Conservation (phyloP, 2,888 invertebrate species). For the Formica aserva region DNA sequence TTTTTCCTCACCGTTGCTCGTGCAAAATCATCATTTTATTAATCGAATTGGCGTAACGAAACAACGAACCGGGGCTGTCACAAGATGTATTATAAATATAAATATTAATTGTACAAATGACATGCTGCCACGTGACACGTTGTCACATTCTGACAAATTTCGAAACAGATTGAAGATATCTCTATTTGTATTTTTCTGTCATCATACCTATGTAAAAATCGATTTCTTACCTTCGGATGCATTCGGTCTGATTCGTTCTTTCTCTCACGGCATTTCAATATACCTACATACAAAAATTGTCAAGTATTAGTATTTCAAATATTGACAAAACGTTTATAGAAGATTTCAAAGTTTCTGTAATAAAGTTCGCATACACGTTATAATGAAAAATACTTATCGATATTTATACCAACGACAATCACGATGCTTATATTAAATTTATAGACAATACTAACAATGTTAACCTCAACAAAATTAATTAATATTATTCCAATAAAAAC, state of each 20-base stretch:
- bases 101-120: neutral
- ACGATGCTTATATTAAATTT: neutral
- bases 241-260: too few relatives aligned
- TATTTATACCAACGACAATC: neutral
- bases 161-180: slow-evolving; percentile 7
- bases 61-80: neutral
- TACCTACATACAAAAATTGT: slow-evolving; percentile 15
- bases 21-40: slow-evolving; percentile 50
- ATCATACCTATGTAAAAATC: neutral
- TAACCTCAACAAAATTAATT: slow-evolving; percentile 32
- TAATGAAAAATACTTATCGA: neutral
- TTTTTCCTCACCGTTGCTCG: slow-evolving; percentile 29
- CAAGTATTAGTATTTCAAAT: slow-evolving; percentile 46
- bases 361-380: neutral
- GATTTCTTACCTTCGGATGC: slow-evolving; percentile 17
- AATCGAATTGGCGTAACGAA: slow-evolving; percentile 44
- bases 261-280: neutral
- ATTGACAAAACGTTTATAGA: neutral
- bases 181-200: neutral
- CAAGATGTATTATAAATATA: neutral
- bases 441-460: neutral
- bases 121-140: neutral
- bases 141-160: neutral
- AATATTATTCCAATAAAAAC: neutral
- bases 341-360: slow-evolving; percentile 12